Evolutionary conservation across 2,888 invertebrate species (phyloP).

Genomic region (Macrophya alboannulata): DNA sequence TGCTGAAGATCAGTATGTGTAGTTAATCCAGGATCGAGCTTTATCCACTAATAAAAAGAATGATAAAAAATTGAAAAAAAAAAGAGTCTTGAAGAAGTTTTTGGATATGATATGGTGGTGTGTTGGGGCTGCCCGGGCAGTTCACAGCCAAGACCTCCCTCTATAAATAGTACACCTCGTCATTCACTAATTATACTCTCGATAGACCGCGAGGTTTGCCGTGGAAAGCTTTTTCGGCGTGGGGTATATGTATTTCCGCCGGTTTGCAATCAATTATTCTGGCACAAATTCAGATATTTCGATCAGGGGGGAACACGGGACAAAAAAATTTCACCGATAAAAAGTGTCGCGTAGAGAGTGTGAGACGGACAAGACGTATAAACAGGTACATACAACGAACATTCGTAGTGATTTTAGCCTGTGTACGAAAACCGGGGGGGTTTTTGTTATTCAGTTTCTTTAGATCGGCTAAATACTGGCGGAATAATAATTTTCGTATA

Average conservation of each 20-base stretch:
- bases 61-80: slow-evolving; percentile 8
- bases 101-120: slow-evolving; percentile 59
- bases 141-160: slow-evolving; percentile 74
- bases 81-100: slow-evolving; percentile 16
- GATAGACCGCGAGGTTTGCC: slow-evolving; percentile 62
- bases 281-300: slow-evolving; percentile 47
- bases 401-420: not conserved
- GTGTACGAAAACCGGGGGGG: slow-evolving; percentile 7
- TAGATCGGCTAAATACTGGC: not conserved
- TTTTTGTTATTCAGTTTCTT: slow-evolving; percentile 3
- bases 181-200: slow-evolving; percentile 77
- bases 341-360: not conserved
- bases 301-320: not conserved
- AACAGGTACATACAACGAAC: not conserved
- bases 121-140: slow-evolving; percentile 55
- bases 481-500: not conserved
- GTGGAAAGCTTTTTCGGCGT: slow-evolving; percentile 34
- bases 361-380: not conserved
- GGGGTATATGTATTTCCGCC: slow-evolving; percentile 40
- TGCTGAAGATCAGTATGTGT: not conserved
- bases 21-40: not conserved
- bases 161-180: slow-evolving; percentile 75
- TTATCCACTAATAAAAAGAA: not conserved
- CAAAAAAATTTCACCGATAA: not conserved
- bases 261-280: slow-evolving; percentile 51